Percentiles rank a stretch among this genome's conserved stretches.
phyloP scores from a whole-genome alignment of 2,113 vertebrate species.

The Anthoscopus minutus region DNA sequence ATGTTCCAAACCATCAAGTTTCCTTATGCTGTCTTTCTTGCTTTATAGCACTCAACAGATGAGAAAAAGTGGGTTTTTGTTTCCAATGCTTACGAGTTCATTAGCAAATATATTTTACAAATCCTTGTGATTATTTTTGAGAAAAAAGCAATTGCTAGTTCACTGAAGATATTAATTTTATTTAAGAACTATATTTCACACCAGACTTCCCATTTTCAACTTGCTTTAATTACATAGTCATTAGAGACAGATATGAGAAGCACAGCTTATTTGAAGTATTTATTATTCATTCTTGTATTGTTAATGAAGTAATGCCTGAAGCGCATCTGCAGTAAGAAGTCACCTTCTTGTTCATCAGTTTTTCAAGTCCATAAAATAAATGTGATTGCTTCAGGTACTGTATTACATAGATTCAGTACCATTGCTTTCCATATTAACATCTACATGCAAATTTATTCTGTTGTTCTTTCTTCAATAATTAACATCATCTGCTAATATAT shows the following conservation, averaged over 20 bases:
- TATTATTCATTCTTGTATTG: conserved; percentile 61
- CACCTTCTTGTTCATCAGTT: conserved; percentile 48
- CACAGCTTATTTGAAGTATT: conserved; percentile 58
- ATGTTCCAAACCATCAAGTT: background rate
- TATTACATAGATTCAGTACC: background rate
- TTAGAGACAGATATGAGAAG: conserved; percentile 61
- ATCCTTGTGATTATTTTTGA: conserved; percentile 13
- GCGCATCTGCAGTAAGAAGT: conserved; percentile 41
- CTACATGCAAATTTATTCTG: conserved; percentile 62
- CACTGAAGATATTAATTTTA: conserved; percentile 39
- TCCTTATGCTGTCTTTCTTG: background rate
- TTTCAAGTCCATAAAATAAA: conserved; percentile 34
- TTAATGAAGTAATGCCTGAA: conserved; percentile 65
- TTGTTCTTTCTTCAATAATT: conserved; percentile 64
- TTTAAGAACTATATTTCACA: conserved; percentile 54
- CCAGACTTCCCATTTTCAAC: conserved; percentile 54
- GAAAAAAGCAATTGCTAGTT: conserved; percentile 1
- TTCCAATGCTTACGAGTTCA: background rate
- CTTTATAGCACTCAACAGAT: background rate
- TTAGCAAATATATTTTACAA: background rate
- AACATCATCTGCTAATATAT: conserved; percentile 44
- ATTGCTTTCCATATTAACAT: conserved; percentile 33
- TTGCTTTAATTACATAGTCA: conserved; percentile 67
- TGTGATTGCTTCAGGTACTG: conserved; percentile 24
- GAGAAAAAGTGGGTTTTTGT: background rate